Conservation (phyloP, 2,797 vertebrate genomes). For the Urophycis tenuis region DNA sequence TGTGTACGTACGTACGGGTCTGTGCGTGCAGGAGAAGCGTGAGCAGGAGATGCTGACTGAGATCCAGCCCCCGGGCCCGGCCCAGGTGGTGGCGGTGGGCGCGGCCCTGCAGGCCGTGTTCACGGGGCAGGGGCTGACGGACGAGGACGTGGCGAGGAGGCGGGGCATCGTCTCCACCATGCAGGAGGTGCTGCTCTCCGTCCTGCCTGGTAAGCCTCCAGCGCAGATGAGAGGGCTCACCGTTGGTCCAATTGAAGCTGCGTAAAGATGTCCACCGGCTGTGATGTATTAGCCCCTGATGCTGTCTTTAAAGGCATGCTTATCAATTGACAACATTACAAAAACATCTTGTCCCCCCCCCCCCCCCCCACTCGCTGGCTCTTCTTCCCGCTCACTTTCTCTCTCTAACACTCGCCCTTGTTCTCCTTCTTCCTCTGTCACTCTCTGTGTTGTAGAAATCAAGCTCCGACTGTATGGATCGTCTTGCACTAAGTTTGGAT, state of each 20-base stretch:
- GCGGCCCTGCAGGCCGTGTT: slow-evolving; percentile 74
- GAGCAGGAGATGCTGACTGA: slow-evolving; percentile 81
- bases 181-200: slow-evolving; percentile 76
- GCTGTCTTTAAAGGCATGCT: not conserved
- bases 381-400: not conserved
- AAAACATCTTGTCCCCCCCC: not conserved
- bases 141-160: slow-evolving; percentile 75
- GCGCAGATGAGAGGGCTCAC: not conserved
- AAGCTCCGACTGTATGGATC: slow-evolving; percentile 90
- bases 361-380: not conserved
- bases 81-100: slow-evolving; percentile 76
- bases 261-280: not conserved
- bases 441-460: slow-evolving; percentile 69
- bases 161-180: slow-evolving; percentile 70
- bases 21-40: slow-evolving; percentile 71
- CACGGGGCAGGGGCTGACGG: slow-evolving; percentile 74
- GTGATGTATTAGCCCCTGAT: not conserved
- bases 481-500: slow-evolving; percentile 87
- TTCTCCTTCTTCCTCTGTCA: slow-evolving; percentile 2
- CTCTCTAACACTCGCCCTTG: not conserved
- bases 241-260: not conserved
- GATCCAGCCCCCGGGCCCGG: slow-evolving; percentile 74
- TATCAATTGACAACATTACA: not conserved
- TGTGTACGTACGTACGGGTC: not conserved
- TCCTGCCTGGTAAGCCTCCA: slow-evolving; percentile 76